Base-by-base conservation (phyloP, 2,797 vertebrate genomes). In the Champsocephalus gunnari region DNA sequence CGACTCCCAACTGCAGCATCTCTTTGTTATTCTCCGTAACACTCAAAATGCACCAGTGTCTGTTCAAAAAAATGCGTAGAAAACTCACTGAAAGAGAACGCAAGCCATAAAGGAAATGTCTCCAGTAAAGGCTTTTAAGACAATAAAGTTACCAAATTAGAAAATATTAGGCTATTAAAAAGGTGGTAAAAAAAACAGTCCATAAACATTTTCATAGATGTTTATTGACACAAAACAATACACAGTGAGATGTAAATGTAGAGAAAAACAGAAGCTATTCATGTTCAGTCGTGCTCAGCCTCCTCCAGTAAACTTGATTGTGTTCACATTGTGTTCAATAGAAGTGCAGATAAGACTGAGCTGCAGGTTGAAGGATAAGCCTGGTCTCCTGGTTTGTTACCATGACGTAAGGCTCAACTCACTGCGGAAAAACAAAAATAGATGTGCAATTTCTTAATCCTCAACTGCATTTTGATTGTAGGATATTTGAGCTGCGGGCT, bases 311-410 rank as follows among this genome's bases (percentile, higher is more conserved):
- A 21, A 55, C 56, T 19, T 3, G 5, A 49, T 2, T 43, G 45
- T 34, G 17, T 43, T 63, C 45, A 47, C 44, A 10, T 64, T 17
- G n/a, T n/a, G n/a, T n/a, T n/a, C n/a, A 71, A 21, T 50, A 41
- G 12, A 16, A 5, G 58, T 13, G 38, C 45, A 64, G 67, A 73
- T 75, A 58, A 65, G 50, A 55, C 5, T 17, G 57, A 72, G 47
- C 58, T 56, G 60, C 28, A 62, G 70, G 48, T 13, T 12, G 38
- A 45, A 61, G 57, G 66, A 67, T 71, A 60, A 73, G 51, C 51
- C 24, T 21, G 17, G 48, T 74, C 24, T 66, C 32, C 19, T 59
- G 43, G 50, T 47, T 11, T 55, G 5, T 51, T 66, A 73, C 83
- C 24, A 16, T 14, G 54, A 84, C 32, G n/a, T 16, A 6, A 54